Percentiles rank a stretch among this genome's conserved stretches.
Conservation (phyloP, 2,888 invertebrate species). For the Anagyrus pseudococci region DNA sequence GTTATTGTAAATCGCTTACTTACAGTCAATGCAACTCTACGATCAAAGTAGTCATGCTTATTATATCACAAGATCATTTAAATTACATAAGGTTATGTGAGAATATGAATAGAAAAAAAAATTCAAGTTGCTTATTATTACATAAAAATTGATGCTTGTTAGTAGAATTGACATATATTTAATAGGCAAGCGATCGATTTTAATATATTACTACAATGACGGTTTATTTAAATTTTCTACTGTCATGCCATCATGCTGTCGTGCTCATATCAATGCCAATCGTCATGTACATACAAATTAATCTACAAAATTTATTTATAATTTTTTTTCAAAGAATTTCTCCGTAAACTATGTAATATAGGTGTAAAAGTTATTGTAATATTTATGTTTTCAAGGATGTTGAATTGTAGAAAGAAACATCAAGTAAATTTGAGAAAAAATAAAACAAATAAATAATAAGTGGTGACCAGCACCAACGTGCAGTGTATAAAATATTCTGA, state of each 20-base stretch:
- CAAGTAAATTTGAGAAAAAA: not conserved
- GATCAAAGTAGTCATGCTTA: not conserved
- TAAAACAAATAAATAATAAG: constrained; percentile 4
- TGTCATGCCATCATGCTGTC: constrained; percentile 32
- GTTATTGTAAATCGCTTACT: constrained; percentile 39
- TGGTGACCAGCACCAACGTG: constrained; percentile 27
- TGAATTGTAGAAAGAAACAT: constrained; percentile 1
- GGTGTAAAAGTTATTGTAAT: constrained; percentile 21
- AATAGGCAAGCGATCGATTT: constrained; percentile 18
- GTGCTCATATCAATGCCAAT: constrained; percentile 7
- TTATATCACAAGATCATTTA: not conserved
- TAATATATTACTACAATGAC: constrained; percentile 1
- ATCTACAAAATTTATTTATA: not conserved
- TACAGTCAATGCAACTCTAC: constrained; percentile 10
- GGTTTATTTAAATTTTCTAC: not conserved
- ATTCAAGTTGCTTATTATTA: not conserved
- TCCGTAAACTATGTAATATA: constrained; percentile 3
- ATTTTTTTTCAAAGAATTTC: constrained; percentile 4
- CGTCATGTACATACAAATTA: not conserved
- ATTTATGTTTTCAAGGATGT: constrained; percentile 5
- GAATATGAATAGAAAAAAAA: not conserved
- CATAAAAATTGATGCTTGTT: not conserved
- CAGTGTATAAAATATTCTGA: constrained; percentile 9
- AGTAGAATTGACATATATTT: not conserved
- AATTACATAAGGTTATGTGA: not conserved